phyloP scores from a whole-genome alignment of 1,140 invertebrate species.

The Melipona quadrifasciata region DNA sequence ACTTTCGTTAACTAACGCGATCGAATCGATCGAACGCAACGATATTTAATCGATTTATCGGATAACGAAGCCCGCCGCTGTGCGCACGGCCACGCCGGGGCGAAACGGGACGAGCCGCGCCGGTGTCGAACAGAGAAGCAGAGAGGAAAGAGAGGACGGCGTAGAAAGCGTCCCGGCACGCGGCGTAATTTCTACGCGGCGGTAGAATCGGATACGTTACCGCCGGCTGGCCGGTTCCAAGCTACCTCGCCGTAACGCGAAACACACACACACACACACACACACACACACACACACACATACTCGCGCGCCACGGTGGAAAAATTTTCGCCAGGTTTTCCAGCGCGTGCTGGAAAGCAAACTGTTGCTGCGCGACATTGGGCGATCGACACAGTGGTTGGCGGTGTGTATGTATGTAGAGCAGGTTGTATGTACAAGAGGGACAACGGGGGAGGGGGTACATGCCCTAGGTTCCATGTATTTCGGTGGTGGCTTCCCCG shows the following conservation, averaged over 20 bases:
- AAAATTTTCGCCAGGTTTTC: slow-evolving; percentile 42
- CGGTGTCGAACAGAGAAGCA: neutral
- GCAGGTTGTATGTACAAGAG: slow-evolving; percentile 6
- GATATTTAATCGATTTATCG: slow-evolving; percentile 40
- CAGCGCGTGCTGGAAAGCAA: slow-evolving; percentile 45
- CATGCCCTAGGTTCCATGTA: slow-evolving; percentile 23
- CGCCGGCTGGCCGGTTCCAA: too few species aligned
- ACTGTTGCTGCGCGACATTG: slow-evolving; percentile 59
- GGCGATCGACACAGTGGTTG: slow-evolving; percentile 40
- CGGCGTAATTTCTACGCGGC: neutral
- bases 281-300: too few species aligned
- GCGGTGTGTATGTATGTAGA: slow-evolving; percentile 19
- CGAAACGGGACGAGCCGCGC: neutral
- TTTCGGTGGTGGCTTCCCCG: slow-evolving; percentile 37
- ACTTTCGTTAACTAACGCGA: slow-evolving; percentile 13
- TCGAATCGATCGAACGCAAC: neutral
- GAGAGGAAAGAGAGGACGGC: neutral
- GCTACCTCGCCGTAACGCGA: neutral
- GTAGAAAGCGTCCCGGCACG: neutral
- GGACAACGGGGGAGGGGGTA: neutral
- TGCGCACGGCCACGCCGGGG: too few species aligned
- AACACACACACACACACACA: too few species aligned
- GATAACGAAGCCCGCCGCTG: neutral
- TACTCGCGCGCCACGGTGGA: neutral
- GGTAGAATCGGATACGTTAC: neutral